A percentile compares a stretch with the other conserved stretches of the same genome.
Evolutionary conservation across 2,113 vertebrate genomes (phyloP).

Genomic region (Oncorhynchus tshawytscha): DNA sequence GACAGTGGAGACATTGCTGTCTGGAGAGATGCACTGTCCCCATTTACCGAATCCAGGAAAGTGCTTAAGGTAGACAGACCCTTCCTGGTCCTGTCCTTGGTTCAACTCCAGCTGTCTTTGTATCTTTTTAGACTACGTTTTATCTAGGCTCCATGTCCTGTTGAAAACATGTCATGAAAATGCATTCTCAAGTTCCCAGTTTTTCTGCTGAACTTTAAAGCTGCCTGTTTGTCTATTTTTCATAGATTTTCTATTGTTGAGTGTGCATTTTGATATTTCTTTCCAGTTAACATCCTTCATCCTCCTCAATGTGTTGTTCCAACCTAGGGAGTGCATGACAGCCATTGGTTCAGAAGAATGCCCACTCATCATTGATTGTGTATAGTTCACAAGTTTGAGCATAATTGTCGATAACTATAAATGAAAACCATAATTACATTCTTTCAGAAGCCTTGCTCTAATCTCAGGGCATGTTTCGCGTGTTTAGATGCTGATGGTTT

Average conservation of each 20-base stretch:
- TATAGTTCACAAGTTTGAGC: not conserved
- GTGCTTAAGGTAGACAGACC: too few species aligned
- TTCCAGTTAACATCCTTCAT: not conserved
- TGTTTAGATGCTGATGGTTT: not conserved
- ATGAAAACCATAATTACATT: not conserved
- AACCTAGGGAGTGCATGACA: not conserved
- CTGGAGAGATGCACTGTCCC: not conserved
- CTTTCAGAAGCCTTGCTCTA: not conserved
- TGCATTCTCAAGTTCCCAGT: not conserved
- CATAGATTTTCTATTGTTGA: not conserved
- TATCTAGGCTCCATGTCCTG: not conserved
- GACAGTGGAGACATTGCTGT: not conserved
- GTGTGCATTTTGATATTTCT: not conserved
- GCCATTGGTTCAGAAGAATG: not conserved
- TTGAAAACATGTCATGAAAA: not conserved
- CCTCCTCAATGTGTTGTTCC: not conserved
- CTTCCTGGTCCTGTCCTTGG: not conserved
- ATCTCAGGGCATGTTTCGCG: not conserved
- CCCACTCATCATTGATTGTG: not conserved
- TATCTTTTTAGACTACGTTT: not conserved
- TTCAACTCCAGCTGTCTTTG: not conserved
- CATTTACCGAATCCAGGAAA: not conserved
- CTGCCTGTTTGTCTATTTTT: too few species aligned
- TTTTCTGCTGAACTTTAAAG: too few species aligned
- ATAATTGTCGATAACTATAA: not conserved